These are phyloP conservation scores for Mungos mungo DNA, from an alignment of 2,113 vertebrate genomes.

Conservation along the genomic window DNA sequence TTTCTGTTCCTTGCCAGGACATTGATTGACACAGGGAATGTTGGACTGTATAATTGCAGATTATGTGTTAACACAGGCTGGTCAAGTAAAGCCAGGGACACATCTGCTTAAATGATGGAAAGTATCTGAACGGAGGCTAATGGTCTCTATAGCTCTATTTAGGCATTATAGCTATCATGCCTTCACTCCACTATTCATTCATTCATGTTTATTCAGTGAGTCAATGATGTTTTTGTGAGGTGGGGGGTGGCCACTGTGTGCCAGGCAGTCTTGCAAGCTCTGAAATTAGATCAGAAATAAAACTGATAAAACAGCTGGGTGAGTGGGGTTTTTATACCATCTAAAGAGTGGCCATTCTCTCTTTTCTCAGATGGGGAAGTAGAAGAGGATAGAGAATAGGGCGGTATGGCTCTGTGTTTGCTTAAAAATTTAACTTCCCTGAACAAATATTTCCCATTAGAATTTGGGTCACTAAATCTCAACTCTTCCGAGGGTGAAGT, in stretches of 20 bases:
- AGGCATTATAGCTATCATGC: background rate
- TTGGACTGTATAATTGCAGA: background rate
- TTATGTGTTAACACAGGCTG: background rate
- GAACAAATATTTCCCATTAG: background rate
- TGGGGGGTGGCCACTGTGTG: background rate
- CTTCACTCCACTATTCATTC: background rate
- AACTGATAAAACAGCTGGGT: background rate
- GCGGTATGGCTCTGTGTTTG: background rate
- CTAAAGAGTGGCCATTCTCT: background rate
- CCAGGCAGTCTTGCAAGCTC: background rate
- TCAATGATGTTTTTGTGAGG: background rate
- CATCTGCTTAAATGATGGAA: background rate
- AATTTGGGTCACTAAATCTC: background rate
- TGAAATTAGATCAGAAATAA: background rate
- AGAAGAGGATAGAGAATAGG: background rate
- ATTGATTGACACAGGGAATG: background rate
- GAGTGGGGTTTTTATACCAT: background rate
- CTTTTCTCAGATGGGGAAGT: background rate
- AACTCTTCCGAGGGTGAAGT: background rate
- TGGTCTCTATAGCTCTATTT: background rate
- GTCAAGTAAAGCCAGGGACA: background rate
- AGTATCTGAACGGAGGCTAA: background rate
- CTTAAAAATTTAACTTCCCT: background rate
- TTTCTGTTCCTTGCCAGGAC: background rate
- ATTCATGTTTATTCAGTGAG: background rate